Percentiles rank a stretch among this genome's conserved stretches.
Conservation (phyloP, 2,888 invertebrate species). For the Acanthosepion esculentum region DNA sequence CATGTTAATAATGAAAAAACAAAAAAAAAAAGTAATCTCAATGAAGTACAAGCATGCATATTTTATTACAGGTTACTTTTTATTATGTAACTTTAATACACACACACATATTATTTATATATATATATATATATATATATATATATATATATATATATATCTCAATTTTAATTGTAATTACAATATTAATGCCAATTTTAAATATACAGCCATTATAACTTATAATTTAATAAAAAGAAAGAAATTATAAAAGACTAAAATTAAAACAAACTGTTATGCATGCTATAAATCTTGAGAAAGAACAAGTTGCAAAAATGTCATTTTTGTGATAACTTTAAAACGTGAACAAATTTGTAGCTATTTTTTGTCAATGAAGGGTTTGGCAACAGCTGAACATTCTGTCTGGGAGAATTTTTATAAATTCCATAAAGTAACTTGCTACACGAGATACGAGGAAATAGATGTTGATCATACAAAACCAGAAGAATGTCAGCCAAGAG, state of each 20-base stretch:
- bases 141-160: not conserved
- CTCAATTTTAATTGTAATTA: not conserved
- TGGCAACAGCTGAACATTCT: conserved; percentile 40
- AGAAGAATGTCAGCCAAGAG: not conserved
- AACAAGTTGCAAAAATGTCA: not conserved
- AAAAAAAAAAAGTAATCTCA: not conserved
- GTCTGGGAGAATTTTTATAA: not conserved
- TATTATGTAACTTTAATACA: too few relatives aligned
- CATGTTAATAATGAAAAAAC: not conserved
- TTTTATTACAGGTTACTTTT: not conserved
- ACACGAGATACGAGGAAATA: not conserved
- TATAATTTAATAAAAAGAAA: not conserved
- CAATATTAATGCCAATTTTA: not conserved
- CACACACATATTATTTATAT: too few relatives aligned
- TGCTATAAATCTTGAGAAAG: conserved; percentile 40
- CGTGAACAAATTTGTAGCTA: conserved; percentile 38
- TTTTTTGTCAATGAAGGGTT: conserved; percentile 42
- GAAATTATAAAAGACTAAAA: not conserved
- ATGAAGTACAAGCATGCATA: not conserved
- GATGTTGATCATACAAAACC: not conserved
- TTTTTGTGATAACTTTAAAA: conserved; percentile 24
- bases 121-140: too few relatives aligned
- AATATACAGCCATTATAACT: not conserved
- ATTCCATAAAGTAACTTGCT: not conserved
- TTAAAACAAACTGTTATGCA: conserved; percentile 41